Conservation (phyloP, 2,113 vertebrate species). For the Pygoscelis adeliae region DNA sequence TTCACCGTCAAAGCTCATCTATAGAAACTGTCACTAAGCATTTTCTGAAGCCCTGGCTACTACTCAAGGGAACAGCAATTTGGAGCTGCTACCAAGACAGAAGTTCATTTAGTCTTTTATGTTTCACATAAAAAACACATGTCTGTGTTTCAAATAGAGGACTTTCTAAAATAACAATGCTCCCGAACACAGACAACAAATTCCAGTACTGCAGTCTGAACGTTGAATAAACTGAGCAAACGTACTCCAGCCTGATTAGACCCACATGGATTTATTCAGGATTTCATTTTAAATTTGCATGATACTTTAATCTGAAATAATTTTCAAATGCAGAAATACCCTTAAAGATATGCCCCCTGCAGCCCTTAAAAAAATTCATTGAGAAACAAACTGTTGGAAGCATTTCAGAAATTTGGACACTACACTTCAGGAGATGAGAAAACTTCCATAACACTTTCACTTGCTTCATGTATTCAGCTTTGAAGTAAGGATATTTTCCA, state of each 20-base stretch:
- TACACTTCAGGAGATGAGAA: background rate
- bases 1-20: background rate
- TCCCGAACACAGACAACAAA: background rate
- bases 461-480: background rate
- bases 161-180: background rate
- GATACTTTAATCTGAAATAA: background rate
- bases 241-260: background rate
- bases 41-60: background rate
- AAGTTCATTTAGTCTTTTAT: background rate
- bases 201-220: background rate
- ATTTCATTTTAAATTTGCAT: background rate
- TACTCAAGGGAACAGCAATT: background rate
- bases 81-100: background rate
- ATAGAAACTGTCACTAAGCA: background rate
- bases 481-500: background rate
- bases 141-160: background rate
- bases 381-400: background rate
- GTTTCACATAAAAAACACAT: background rate
- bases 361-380: background rate
- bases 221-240: background rate
- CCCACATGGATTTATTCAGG: background rate
- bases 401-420: background rate
- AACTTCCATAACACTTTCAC: background rate
- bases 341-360: background rate
- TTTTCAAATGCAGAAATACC: background rate